Base-by-base conservation (phyloP, 1,140 invertebrate genomes). In the Batillaria attramentaria region DNA sequence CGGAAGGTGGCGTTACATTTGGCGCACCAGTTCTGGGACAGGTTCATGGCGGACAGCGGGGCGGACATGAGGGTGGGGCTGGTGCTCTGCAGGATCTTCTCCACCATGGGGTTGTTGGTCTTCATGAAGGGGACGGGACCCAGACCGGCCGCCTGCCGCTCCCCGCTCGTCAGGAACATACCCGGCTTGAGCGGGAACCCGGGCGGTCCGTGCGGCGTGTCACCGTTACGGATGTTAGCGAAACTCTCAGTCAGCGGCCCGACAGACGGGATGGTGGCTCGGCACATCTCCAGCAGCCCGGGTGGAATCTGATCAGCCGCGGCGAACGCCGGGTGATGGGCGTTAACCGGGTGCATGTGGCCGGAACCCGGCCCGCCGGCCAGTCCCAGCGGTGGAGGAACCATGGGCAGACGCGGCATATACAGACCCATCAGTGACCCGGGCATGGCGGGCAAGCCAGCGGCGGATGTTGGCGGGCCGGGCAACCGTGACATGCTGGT, bases 1-100 rank as follows among this genome's bases (percentile, higher is more conserved):
- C 97, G 93, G 87, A 99, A 99, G 65, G 96, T 97, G 62, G 98
- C 95, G 89, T 98, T 99, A 92, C 97, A 99, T 91, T 99, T 99
- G 69, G 97, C 98, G 89, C 98, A 99, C 83, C 98, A 96, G 90
- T 99, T 99, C 87, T 98, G 97, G 3, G 97, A 95, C 77, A 98
- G 91, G 3, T 95, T 95, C 65, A 96, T 92, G 0, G 97, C 94
- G 0, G 95, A 94, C 0, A 97, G 94, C 10, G 98, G 92, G 0
- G 97, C 93, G 13, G 89, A 83, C 50, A 87, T 81, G 79, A 88
- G 86, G 24, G 85, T 81, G 18, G 88, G 79, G 76, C 87, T 79
- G 73, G 86, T 80, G 62, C 81, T 86, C 35, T 85, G 78, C n/a
- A 91, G 76, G 16, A 91, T 84, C 50, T 87, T 87, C 74, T 90